Evolutionary conservation across 1,140 invertebrate genomes (phyloP).

Genomic region (Habropoda laboriosa): DNA sequence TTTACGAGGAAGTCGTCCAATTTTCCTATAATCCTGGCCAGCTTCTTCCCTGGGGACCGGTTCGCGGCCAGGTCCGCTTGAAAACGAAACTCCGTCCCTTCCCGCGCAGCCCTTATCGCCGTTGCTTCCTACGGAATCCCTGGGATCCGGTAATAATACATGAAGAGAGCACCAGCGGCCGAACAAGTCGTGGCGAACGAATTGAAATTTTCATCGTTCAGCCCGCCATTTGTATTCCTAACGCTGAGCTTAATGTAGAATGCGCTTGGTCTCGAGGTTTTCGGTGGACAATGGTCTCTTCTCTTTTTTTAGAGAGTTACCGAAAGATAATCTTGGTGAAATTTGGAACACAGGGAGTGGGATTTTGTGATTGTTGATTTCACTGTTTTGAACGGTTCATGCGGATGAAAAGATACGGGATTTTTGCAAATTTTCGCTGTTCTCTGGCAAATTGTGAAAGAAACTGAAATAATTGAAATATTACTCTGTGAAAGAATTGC

Average conservation of each 20-base stretch:
- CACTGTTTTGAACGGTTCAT: no score
- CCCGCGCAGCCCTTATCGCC: constrained; percentile 10
- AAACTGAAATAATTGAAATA: no score
- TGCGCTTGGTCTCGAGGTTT: neutral
- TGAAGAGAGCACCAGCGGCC: neutral
- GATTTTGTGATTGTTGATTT: neutral
- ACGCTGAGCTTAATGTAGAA: constrained; percentile 12
- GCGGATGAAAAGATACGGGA: no score
- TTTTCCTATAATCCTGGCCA: constrained; percentile 68
- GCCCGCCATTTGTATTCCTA: neutral
- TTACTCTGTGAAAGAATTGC: no score
- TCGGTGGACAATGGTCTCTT: neutral
- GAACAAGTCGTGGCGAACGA: neutral
- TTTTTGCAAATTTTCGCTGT: no score
- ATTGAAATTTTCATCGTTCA: constrained; percentile 31
- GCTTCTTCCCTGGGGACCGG: constrained; percentile 17
- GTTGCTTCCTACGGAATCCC: constrained; percentile 1
- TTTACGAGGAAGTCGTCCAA: constrained; percentile 50
- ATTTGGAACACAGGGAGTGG: neutral
- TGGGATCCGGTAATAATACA: constrained; percentile 28
- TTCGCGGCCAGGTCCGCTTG: neutral
- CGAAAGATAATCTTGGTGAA: no score
- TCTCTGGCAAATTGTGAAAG: no score
- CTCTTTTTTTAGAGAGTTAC: no score
- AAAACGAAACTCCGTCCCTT: constrained; percentile 23